A percentile compares a stretch with the other conserved stretches of the same genome.
These are phyloP conservation scores for Phymastichus coffea DNA, from an alignment of 1,140 invertebrate genomes.

Conservation along the genomic window DNA sequence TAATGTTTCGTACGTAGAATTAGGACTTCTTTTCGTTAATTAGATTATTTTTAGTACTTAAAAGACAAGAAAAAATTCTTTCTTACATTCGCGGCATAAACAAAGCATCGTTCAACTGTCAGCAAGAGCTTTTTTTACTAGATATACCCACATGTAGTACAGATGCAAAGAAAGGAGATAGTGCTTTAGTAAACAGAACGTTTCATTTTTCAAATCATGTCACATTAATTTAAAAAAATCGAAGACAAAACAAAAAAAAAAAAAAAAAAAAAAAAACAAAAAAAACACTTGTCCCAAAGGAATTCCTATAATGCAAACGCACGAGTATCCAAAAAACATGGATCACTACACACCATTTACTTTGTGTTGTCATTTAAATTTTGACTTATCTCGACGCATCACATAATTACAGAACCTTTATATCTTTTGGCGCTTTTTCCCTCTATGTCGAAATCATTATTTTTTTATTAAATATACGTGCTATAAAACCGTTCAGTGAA, in stretches of 20 bases:
- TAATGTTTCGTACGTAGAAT: slow-evolving; percentile 41
- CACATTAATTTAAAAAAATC: too few relatives aligned
- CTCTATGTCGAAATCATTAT: slow-evolving; percentile 16
- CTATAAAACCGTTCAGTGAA: too few relatives aligned
- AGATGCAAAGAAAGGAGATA: slow-evolving; percentile 26
- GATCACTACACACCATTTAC: slow-evolving; percentile 18
- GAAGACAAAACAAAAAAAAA: too few relatives aligned
- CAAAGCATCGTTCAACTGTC: slow-evolving; percentile 32
- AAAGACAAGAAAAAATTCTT: slow-evolving; percentile 38
- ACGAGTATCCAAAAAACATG: too few relatives aligned
- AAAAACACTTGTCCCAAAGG: slow-evolving; percentile 6
- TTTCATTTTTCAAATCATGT: too few relatives aligned
- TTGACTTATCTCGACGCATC: slow-evolving; percentile 18
- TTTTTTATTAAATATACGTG: too few relatives aligned
- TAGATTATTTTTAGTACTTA: slow-evolving; percentile 37
- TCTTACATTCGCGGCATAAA: slow-evolving; percentile 35
- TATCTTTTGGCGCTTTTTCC: slow-evolving; percentile 22
- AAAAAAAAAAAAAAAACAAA: too few relatives aligned
- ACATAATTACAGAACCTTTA: slow-evolving; percentile 11
- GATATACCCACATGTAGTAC: slow-evolving; percentile 26
- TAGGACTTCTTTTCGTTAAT: slow-evolving; percentile 37
- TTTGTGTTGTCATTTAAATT: slow-evolving; percentile 22
- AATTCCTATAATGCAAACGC: too few relatives aligned
- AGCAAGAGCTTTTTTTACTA: slow-evolving; percentile 14
- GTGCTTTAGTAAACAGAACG: slow-evolving; percentile 19